Conservation (phyloP, 1,140 invertebrate species). For the Chelonus insularis region DNA sequence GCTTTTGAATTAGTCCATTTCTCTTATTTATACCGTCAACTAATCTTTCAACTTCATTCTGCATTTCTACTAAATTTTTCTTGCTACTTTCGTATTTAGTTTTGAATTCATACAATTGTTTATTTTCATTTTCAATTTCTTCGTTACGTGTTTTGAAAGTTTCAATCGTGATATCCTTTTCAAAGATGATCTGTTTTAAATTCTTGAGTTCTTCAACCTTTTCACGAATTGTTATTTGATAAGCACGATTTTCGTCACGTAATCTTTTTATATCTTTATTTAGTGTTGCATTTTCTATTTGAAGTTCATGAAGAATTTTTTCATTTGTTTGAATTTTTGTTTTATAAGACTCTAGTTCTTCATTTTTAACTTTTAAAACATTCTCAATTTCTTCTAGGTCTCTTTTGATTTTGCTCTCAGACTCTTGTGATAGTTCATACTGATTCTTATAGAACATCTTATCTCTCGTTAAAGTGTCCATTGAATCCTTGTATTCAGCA, state of each 20-base stretch:
- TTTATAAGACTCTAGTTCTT: conserved; percentile 63
- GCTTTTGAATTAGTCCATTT: conserved; percentile 42
- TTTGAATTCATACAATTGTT: conserved; percentile 44
- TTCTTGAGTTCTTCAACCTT: conserved; percentile 43
- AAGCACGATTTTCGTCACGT: conserved; percentile 36
- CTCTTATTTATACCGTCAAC: conserved; percentile 46
- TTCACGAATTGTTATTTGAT: conserved; percentile 35
- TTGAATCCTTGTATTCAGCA: conserved; percentile 59
- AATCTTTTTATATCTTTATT: conserved; percentile 55
- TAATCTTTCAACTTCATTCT: conserved; percentile 44
- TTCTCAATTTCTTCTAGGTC: conserved; percentile 63
- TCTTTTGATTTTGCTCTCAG: conserved; percentile 62
- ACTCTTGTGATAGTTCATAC: conserved; percentile 59
- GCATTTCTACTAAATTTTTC: conserved; percentile 37
- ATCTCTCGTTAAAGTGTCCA: conserved; percentile 61
- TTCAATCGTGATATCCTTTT: conserved; percentile 51
- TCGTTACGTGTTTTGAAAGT: conserved; percentile 45
- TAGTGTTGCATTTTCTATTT: conserved; percentile 62
- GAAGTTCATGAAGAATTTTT: conserved; percentile 65
- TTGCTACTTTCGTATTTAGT: conserved; percentile 39
- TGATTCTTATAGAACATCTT: conserved; percentile 65
- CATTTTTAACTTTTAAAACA: conserved; percentile 60
- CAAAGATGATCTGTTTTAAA: conserved; percentile 40
- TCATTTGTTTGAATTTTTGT: conserved; percentile 64
- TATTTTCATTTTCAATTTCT: conserved; percentile 48